Evolutionary conservation across 2,888 invertebrate genomes (phyloP).

Genomic region (Drosophila limbata): DNA sequence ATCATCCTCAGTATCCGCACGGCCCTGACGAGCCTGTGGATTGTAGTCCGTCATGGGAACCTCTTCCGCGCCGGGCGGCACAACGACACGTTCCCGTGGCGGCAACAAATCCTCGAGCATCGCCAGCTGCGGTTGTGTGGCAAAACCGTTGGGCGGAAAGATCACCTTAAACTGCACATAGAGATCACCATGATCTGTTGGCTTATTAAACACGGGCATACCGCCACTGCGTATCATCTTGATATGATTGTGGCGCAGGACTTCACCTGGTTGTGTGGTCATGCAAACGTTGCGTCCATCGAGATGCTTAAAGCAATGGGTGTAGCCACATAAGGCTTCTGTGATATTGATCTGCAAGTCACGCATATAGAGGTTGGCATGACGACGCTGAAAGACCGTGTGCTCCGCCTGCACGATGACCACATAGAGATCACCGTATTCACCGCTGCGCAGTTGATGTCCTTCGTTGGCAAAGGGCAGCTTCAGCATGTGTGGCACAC

Average conservation of each 20-base stretch:
- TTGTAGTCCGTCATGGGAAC: constrained; percentile 92
- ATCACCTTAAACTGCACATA: constrained; percentile 94
- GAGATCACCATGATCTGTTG: constrained; percentile 94
- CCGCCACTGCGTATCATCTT: constrained; percentile 94
- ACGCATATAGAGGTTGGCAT: constrained; percentile 89
- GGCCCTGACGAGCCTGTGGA: constrained; percentile 83
- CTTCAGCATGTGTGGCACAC: constrained; percentile 94
- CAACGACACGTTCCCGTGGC: constrained; percentile 88
- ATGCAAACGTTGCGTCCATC: constrained; percentile 94
- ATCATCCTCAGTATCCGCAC: constrained; percentile 64
- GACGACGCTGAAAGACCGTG: constrained; percentile 91
- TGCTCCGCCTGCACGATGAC: constrained; percentile 93
- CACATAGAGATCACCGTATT: constrained; percentile 95
- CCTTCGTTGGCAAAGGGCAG: constrained; percentile 95
- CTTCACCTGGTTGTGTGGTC: constrained; percentile 91
- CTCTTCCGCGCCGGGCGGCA: constrained; percentile 93
- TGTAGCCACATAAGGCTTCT: constrained; percentile 96
- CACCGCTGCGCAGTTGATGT: constrained; percentile 94
- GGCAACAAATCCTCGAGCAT: constrained; percentile 91
- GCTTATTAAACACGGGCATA: constrained; percentile 94
- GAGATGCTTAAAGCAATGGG: constrained; percentile 93
- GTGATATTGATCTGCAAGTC: constrained; percentile 92
- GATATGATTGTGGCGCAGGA: constrained; percentile 91
- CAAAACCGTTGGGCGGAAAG: constrained; percentile 94
- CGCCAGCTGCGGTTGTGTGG: constrained; percentile 88